Conservation (phyloP, 2,797 vertebrate genomes). For the Parambassis ranga region DNA sequence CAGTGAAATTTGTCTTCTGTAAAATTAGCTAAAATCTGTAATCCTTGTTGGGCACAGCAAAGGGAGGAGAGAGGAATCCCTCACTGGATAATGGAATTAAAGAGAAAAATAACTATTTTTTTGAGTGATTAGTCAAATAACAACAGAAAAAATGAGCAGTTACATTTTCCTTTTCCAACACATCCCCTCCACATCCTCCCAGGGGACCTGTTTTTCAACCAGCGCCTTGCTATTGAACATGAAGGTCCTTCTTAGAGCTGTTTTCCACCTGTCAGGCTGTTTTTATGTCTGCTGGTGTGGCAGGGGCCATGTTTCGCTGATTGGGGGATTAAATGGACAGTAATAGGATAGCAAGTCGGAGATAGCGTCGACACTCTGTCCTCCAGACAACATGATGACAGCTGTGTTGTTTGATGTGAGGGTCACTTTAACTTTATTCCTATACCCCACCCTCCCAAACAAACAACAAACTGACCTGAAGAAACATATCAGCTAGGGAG, state of each 20-base stretch:
- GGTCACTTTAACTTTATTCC: constrained; percentile 6
- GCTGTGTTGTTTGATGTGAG: constrained; percentile 1
- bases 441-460: neutral
- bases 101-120: constrained; percentile 8
- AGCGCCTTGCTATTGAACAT: constrained; percentile 26
- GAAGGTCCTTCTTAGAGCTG: constrained; percentile 38
- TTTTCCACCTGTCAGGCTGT: constrained; percentile 59
- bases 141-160: neutral
- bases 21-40: constrained; percentile 47
- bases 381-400: constrained; percentile 27
- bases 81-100: constrained; percentile 28
- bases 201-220: constrained; percentile 1
- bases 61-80: constrained; percentile 22
- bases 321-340: constrained; percentile 56
- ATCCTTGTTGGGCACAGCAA: constrained; percentile 35
- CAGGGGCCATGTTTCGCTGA: constrained; percentile 52
- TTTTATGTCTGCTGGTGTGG: constrained; percentile 36
- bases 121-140: neutral
- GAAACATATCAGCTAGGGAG: neutral
- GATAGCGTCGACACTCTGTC: constrained; percentile 25
- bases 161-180: neutral
- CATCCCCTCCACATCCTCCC: constrained; percentile 13
- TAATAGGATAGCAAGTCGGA: constrained; percentile 5
- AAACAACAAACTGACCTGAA: neutral
- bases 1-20: constrained; percentile 27